These are phyloP conservation scores for Phrixothrix hirtus DNA, from an alignment of 2,888 invertebrate genomes.

Conservation along the genomic window DNA sequence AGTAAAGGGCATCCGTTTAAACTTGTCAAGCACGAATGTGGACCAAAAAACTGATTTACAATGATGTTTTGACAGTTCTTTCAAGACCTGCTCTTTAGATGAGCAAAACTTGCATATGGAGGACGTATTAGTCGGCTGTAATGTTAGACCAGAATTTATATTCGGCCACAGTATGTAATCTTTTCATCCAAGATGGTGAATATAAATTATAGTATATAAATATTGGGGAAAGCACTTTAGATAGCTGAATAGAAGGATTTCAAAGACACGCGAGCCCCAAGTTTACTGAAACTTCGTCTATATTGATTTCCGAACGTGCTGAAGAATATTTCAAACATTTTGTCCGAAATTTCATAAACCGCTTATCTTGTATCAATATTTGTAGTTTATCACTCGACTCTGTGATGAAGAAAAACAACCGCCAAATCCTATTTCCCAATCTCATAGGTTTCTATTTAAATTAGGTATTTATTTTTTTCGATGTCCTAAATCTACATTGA, in stretches of 20 bases:
- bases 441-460: slow-evolving; percentile 21
- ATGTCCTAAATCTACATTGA: not conserved
- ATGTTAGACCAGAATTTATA: slow-evolving; percentile 38
- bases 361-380: slow-evolving; percentile 58
- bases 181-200: slow-evolving; percentile 48
- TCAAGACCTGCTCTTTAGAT: slow-evolving; percentile 18
- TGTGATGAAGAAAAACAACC: slow-evolving; percentile 29
- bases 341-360: slow-evolving; percentile 57
- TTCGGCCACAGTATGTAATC: slow-evolving; percentile 33
- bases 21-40: slow-evolving; percentile 11
- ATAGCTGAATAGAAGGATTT: slow-evolving; percentile 35
- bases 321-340: slow-evolving; percentile 54
- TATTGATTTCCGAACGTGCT: slow-evolving; percentile 52
- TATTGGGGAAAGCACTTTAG: slow-evolving; percentile 47
- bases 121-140: slow-evolving; percentile 27
- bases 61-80: slow-evolving; percentile 37
- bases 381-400: slow-evolving; percentile 52
- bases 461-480: slow-evolving; percentile 5
- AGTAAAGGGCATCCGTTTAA: slow-evolving; percentile 11
- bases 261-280: slow-evolving; percentile 19
- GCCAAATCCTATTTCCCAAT: slow-evolving; percentile 13
- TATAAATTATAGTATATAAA: slow-evolving; percentile 53
- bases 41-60: slow-evolving; percentile 36
- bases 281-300: slow-evolving; percentile 36
- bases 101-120: slow-evolving; percentile 33